phyloP scores from a whole-genome alignment of 2,113 vertebrate species.

The Enhydra lutris region DNA sequence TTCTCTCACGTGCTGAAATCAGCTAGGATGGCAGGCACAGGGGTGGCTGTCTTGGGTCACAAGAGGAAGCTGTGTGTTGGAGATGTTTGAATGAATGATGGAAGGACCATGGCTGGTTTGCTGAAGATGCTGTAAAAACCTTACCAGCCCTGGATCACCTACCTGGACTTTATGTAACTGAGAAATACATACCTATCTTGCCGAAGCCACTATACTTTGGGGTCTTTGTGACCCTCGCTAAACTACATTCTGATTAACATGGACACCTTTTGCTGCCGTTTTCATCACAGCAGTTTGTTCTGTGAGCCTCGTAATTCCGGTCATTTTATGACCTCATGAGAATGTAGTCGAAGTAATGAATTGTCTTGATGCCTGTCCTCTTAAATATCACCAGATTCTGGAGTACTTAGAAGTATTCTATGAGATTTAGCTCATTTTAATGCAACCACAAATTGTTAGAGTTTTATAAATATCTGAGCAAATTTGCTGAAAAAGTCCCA shows the following conservation, averaged over 20 bases:
- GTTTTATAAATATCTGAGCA: not conserved
- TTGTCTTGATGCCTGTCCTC: not conserved
- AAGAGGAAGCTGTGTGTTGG: not conserved
- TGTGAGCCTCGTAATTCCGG: not conserved
- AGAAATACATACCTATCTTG: not conserved
- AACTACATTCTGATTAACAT: not conserved
- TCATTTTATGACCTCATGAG: not conserved
- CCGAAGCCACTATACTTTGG: not conserved
- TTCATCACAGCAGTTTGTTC: not conserved
- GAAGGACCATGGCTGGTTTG: not conserved
- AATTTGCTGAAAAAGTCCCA: not conserved
- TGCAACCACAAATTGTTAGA: not conserved
- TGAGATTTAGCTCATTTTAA: not conserved
- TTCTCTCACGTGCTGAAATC: not conserved
- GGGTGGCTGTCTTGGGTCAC: not conserved
- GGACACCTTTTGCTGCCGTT: not conserved
- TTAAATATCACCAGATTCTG: not conserved
- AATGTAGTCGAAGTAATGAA: not conserved
- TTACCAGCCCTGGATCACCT: not conserved
- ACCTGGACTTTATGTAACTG: not conserved
- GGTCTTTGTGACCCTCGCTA: not conserved
- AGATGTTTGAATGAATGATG: not conserved
- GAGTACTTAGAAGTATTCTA: not conserved
- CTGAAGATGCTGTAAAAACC: not conserved
- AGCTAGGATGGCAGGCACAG: not conserved